Evolutionary conservation across 2,888 invertebrate species (phyloP).

Genomic region (Euzophera pinguis): DNA sequence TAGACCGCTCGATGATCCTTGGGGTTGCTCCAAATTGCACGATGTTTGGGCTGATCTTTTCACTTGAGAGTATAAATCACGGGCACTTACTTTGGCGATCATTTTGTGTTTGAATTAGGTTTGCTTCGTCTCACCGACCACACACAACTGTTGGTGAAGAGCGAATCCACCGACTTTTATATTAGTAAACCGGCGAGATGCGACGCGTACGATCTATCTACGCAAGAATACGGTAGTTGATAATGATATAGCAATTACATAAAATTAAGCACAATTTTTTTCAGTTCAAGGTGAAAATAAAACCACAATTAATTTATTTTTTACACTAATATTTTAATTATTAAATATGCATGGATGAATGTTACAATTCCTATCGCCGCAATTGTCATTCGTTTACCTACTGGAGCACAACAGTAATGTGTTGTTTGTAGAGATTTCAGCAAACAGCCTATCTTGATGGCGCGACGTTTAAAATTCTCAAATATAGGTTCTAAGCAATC

Average conservation of each 20-base stretch:
- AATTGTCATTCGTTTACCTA: too few species aligned
- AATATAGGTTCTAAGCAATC: too few species aligned
- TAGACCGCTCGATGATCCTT: conserved; percentile 8
- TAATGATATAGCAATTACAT: conserved; percentile 74
- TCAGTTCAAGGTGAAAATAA: conserved; percentile 64
- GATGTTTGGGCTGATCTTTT: conserved; percentile 42
- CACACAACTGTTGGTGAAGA: conserved; percentile 73
- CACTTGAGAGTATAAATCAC: conserved; percentile 44
- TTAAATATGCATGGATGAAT: too few species aligned
- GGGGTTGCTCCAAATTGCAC: conserved; percentile 21
- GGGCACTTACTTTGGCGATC: conserved; percentile 75
- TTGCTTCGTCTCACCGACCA: conserved; percentile 72
- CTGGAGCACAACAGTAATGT: too few species aligned
- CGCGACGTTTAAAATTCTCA: too few species aligned
- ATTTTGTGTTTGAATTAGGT: conserved; percentile 72
- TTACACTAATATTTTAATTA: too few species aligned
- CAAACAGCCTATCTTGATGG: too few species aligned
- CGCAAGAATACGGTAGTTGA: conserved; percentile 76
- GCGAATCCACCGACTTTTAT: conserved; percentile 66
- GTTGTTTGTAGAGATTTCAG: too few species aligned
- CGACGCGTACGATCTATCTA: conserved; percentile 53
- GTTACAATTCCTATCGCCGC: too few species aligned
- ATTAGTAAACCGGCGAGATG: conserved; percentile 68
- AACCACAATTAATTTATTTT: not conserved
- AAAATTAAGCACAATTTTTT: conserved; percentile 58